phyloP scores from a whole-genome alignment of 2,113 vertebrate species.

The Henicopernis longicauda region DNA sequence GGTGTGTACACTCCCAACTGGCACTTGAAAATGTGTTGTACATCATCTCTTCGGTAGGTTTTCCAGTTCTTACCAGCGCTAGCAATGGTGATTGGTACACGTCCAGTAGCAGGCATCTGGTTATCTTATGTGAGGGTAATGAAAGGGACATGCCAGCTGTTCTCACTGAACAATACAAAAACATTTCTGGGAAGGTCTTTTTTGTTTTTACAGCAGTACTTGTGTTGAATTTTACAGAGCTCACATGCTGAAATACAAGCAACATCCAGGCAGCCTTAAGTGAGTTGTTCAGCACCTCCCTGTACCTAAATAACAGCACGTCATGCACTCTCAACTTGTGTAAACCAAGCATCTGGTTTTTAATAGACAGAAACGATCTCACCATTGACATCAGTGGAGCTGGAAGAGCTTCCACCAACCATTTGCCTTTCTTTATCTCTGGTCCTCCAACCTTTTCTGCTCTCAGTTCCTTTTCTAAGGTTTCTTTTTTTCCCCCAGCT shows the following conservation, averaged over 20 bases:
- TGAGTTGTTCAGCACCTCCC: background rate
- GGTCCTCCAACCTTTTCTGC: background rate
- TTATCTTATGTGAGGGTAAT: background rate
- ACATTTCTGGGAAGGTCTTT: background rate
- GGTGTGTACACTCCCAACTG: accelerated
- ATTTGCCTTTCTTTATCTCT: background rate
- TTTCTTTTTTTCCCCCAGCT: background rate
- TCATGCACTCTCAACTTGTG: background rate
- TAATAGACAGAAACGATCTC: background rate
- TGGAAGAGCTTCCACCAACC: background rate
- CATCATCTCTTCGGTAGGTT: background rate
- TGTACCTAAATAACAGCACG: background rate
- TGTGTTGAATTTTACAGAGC: background rate
- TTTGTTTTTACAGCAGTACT: background rate
- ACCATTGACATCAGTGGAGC: background rate
- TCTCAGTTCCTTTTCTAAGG: background rate
- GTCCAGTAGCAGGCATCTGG: background rate
- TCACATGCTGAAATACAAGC: background rate
- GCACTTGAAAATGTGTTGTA: accelerated
- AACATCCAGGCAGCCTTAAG: background rate
- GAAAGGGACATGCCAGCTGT: background rate
- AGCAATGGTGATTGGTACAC: background rate
- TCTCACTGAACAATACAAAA: background rate
- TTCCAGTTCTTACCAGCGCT: background rate
- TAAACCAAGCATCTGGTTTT: background rate